Conservation (phyloP, 2,888 invertebrate genomes). For the Hirudinaria manillensis region DNA sequence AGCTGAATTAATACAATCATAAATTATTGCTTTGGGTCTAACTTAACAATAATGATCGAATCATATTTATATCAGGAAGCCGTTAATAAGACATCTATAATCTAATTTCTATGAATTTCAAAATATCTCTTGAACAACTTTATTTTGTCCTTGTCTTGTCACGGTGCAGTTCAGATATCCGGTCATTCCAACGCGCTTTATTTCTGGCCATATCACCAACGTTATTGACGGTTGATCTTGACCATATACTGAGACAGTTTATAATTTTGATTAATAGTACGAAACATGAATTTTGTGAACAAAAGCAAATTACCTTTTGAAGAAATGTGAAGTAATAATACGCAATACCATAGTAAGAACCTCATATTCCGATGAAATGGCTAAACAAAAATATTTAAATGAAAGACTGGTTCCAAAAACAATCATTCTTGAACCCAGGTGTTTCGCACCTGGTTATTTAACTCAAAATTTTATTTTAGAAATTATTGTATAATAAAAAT, state of each 20-base stretch:
- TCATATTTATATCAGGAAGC: no score
- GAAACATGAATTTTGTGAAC: no score
- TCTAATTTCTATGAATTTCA: neutral
- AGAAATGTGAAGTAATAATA: no score
- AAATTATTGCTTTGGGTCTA: neutral
- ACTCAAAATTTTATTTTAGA: neutral
- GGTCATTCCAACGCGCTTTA: constrained; percentile 48
- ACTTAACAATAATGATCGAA: neutral
- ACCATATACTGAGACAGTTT: constrained; percentile 37
- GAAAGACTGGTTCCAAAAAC: neutral
- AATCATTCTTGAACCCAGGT: neutral
- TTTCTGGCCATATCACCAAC: constrained; percentile 50
- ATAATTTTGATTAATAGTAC: no score
- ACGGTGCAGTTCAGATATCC: constrained; percentile 50
- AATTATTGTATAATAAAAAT: no score
- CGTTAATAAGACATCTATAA: neutral
- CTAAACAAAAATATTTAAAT: neutral
- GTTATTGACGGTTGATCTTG: constrained; percentile 48
- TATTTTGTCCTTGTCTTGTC: constrained; percentile 38
- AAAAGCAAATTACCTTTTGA: no score
- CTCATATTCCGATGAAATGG: neutral
- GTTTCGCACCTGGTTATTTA: neutral
- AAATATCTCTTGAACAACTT: constrained; percentile 30
- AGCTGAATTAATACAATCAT: neutral
- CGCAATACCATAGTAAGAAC: no score